These are phyloP conservation scores for Coenonympha glycerion DNA, from an alignment of 2,888 invertebrate genomes.

Conservation along the genomic window DNA sequence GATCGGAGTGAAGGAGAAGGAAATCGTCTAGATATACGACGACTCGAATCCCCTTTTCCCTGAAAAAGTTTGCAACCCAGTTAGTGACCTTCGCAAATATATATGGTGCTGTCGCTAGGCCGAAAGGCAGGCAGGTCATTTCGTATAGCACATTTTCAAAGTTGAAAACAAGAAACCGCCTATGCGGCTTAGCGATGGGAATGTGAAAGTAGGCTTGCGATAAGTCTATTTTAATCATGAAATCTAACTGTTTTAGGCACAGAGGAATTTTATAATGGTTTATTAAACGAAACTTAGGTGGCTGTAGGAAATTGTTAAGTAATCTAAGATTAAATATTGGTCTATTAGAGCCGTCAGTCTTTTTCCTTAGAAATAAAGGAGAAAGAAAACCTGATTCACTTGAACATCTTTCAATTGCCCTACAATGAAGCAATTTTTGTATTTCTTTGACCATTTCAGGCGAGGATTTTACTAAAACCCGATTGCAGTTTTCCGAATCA, in stretches of 20 bases:
- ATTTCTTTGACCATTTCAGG: not conserved
- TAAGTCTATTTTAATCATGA: not conserved
- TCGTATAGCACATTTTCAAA: not conserved
- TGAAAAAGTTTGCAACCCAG: not conserved
- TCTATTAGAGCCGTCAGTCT: not conserved
- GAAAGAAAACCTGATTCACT: not conserved
- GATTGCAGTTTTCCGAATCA: too few relatives aligned
- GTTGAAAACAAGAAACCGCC: not conserved
- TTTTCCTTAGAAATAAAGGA: not conserved
- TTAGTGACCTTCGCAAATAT: not conserved
- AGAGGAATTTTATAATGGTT: not conserved
- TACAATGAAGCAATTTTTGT: not conserved
- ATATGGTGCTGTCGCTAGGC: not conserved
- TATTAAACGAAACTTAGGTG: not conserved
- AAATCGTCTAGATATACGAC: not conserved
- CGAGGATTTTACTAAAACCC: too few relatives aligned
- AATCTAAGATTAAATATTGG: not conserved
- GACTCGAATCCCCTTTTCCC: not conserved
- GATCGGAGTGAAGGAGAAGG: not conserved
- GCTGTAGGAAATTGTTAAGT: not conserved
- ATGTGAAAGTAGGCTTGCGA: not conserved
- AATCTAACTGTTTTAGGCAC: not conserved
- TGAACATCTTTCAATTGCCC: not conserved
- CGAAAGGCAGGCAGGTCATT: not conserved
- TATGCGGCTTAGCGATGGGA: not conserved